A percentile compares a stretch with the other conserved stretches of the same genome.
phyloP scores from a whole-genome alignment of 2,888 invertebrate species.

The Entomobrya proxima region DNA sequence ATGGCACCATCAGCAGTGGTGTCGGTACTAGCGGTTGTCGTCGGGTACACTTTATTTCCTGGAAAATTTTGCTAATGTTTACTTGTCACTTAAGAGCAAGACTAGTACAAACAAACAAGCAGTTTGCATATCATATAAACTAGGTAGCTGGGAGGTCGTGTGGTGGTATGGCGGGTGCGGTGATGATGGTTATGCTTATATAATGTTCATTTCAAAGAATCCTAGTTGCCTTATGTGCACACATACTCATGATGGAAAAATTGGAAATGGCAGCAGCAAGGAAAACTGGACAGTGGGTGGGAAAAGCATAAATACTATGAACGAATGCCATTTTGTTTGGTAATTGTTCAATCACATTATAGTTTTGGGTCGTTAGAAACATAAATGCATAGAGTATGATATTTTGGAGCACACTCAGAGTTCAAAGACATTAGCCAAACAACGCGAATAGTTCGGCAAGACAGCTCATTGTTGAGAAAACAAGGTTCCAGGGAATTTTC shows the following conservation, averaged over 20 bases:
- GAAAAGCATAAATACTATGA: no score
- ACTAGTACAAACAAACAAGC: not conserved
- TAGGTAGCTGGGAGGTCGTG: not conserved
- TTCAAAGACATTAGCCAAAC: no score
- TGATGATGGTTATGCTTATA: not conserved
- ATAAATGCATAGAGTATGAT: no score
- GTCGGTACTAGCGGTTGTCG: not conserved
- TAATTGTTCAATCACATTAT: no score
- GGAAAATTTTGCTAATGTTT: slow-evolving; percentile 12
- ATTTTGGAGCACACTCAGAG: no score
- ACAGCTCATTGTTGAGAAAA: not conserved
- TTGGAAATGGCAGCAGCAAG: no score
- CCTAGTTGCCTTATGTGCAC: no score
- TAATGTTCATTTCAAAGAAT: no score
- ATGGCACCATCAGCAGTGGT: not conserved
- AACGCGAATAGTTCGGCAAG: not conserved
- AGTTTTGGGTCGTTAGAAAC: no score
- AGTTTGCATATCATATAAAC: not conserved
- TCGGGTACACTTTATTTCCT: not conserved
- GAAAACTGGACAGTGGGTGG: no score
- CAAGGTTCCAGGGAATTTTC: slow-evolving; percentile 22
- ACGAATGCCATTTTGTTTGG: no score
- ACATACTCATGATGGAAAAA: no score
- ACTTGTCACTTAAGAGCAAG: slow-evolving; percentile 5
- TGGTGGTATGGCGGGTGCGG: not conserved